These are phyloP conservation scores for Eubucco bourcierii DNA, from an alignment of 2,113 vertebrate species.

Conservation along the genomic window DNA sequence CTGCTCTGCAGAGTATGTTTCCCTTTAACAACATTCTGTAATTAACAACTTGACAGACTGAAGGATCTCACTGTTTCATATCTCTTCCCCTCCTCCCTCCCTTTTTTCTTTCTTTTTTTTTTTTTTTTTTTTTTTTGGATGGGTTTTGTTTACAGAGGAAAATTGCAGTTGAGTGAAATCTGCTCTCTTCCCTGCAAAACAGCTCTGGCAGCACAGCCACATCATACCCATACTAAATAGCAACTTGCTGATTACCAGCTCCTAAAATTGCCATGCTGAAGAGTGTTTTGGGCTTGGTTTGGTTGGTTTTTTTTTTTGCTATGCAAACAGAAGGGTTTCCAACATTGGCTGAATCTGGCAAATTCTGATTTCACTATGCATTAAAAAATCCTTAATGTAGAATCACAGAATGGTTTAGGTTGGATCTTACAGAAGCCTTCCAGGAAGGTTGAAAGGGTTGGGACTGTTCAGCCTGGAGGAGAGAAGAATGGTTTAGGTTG, in stretches of 20 bases:
- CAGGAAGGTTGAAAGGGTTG: too few relatives aligned
- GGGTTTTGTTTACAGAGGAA: slow-evolving; percentile 27
- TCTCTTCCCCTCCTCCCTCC: too few relatives aligned
- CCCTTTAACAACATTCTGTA: slow-evolving; percentile 47
- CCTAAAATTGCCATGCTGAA: slow-evolving; percentile 6
- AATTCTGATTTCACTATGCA: not conserved
- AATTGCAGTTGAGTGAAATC: slow-evolving; percentile 43
- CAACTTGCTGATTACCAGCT: slow-evolving; percentile 34
- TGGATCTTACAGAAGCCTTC: too few relatives aligned
- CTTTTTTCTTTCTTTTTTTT: too few relatives aligned
- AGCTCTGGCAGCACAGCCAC: slow-evolving; percentile 21
- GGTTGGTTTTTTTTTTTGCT: not conserved
- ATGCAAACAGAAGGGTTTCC: not conserved
- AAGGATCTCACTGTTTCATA: slow-evolving; percentile 46
- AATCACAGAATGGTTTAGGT: too few relatives aligned
- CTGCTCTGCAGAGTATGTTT: slow-evolving; percentile 34
- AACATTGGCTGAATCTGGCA: not conserved
- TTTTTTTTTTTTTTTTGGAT: not conserved
- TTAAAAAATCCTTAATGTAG: not conserved
- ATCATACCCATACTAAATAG: slow-evolving; percentile 38
- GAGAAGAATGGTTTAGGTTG: too few relatives aligned
- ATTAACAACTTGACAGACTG: slow-evolving; percentile 61
- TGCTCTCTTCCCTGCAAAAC: slow-evolving; percentile 6
- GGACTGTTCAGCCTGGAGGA: too few relatives aligned
- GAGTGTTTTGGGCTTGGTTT: not conserved